Base-by-base conservation (phyloP, 2,888 invertebrate species). In the Andrena haemorrhoa region DNA sequence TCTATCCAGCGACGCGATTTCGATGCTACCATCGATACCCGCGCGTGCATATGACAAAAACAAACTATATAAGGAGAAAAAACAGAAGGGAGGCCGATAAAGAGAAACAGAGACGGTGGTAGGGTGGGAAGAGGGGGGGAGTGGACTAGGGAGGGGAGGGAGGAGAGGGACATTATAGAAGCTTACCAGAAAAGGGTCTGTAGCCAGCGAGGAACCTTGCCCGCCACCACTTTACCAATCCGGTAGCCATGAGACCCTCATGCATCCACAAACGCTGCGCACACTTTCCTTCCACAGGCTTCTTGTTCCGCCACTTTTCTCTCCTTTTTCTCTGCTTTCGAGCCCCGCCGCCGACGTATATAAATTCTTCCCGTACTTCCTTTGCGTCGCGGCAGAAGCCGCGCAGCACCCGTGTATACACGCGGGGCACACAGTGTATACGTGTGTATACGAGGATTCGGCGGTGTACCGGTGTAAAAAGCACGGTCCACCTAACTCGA, bases 221-320 rank as follows among this genome's bases (percentile, higher is more conserved):
- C 95, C 96, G 96, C 96, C 96, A 96, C 96, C 96, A 96, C 95
- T 96, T 96, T 94, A 96, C 96, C 94, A 96, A 95, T 95, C 96
- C 96, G 95, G 96, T 96, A 94, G 96, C 96, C 96, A 96, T 96
- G 95, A 95, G 95, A 95, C 91, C 91, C 91, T 92, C 93, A 93
- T 93, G 89, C 91, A 90, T 89, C 88, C 90, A 86, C 91, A 85
- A 88, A 88, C 88, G 86, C 84, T 86, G 81, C 70, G 86, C 87
- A 79, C 83, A 83, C 89, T 85, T 85, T 85, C 82, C 63, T 85
- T 81, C 84, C 85, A 41, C 23, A 86, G 85, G 66, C 79, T 80
- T 82, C 75, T 76, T 82, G 75, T 73, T 76, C 65, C 70, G 61
- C 69, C 81, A 83, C 80, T 81, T 83, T 85, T 69, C 78, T 65